Conservation (phyloP, 2,888 invertebrate species). For the Polydrusus pterygomalis region DNA sequence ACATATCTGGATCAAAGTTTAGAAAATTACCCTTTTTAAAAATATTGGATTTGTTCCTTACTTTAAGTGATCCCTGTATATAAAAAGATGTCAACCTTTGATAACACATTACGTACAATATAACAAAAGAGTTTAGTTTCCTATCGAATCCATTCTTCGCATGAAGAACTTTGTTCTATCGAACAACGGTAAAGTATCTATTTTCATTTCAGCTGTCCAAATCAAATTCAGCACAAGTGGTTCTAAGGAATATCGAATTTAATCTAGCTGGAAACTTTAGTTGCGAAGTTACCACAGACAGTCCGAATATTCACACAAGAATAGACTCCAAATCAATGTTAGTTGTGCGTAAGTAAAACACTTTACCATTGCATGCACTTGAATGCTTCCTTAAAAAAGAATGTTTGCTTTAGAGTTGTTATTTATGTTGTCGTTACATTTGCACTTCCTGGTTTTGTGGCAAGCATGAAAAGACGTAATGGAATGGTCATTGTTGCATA, state of each 20-base stretch:
- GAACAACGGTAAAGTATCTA: conserved; percentile 44
- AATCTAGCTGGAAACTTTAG: conserved; percentile 84
- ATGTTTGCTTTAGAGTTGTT: conserved; percentile 13
- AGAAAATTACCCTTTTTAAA: no score
- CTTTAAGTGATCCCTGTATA: no score
- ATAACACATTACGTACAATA: conserved; percentile 1
- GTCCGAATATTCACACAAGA: conserved; percentile 80
- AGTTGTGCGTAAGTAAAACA: conserved; percentile 81
- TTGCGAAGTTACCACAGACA: conserved; percentile 86
- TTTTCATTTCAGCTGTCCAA: conserved; percentile 76
- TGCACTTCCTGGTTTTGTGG: conserved; percentile 33
- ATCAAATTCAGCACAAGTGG: conserved; percentile 85
- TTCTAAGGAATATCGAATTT: conserved; percentile 81
- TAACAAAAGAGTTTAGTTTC: conserved; percentile 20
- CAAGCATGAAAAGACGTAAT: conserved; percentile 23
- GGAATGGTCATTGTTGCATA: conserved; percentile 29
- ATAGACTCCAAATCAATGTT: conserved; percentile 79
- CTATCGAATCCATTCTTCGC: conserved; percentile 31
- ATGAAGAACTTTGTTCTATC: conserved; percentile 33
- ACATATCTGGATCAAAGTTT: no score
- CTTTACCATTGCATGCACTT: conserved; percentile 44
- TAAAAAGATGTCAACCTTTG: no score
- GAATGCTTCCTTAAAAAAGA: conserved; percentile 28
- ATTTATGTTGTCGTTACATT: conserved; percentile 35
- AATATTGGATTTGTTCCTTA: no score